These are phyloP conservation scores for Camptogramma bilineatum DNA, from an alignment of 2,888 invertebrate species.

Conservation along the genomic window DNA sequence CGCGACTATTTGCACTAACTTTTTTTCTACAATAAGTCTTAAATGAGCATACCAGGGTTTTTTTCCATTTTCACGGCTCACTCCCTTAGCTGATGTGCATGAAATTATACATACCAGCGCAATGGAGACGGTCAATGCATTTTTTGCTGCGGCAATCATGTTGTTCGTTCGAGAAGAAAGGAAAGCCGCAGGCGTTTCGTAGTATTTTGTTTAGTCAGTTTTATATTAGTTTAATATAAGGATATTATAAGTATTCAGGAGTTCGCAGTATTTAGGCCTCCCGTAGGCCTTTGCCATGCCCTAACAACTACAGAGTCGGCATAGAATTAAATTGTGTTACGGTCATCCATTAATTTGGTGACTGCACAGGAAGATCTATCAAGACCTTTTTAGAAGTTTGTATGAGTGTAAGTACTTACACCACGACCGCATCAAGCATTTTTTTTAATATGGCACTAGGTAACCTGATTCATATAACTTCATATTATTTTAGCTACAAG, in stretches of 20 bases:
- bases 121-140: constrained; percentile 4
- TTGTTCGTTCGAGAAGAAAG: constrained; percentile 4
- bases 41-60: background rate
- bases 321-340: background rate
- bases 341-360: no score
- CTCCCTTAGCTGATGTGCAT: constrained; percentile 12
- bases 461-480: constrained; percentile 3
- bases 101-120: constrained; percentile 6
- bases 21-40: constrained; percentile 9
- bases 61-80: constrained; percentile 17
- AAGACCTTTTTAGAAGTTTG: no score
- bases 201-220: background rate
- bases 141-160: constrained; percentile 18
- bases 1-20: constrained; percentile 1
- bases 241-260: background rate
- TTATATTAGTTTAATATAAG: background rate
- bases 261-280: background rate
- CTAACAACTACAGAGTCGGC: background rate
- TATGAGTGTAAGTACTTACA: no score
- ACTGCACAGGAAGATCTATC: no score
- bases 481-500: constrained; percentile 1
- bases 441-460: background rate
- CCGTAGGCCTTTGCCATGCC: no score
- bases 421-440: background rate
- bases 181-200: constrained; percentile 3